A percentile compares a stretch with the other conserved stretches of the same genome.
These are phyloP conservation scores for Bradypodion ventrale DNA, from an alignment of 2,797 vertebrate species.

Conservation along the genomic window DNA sequence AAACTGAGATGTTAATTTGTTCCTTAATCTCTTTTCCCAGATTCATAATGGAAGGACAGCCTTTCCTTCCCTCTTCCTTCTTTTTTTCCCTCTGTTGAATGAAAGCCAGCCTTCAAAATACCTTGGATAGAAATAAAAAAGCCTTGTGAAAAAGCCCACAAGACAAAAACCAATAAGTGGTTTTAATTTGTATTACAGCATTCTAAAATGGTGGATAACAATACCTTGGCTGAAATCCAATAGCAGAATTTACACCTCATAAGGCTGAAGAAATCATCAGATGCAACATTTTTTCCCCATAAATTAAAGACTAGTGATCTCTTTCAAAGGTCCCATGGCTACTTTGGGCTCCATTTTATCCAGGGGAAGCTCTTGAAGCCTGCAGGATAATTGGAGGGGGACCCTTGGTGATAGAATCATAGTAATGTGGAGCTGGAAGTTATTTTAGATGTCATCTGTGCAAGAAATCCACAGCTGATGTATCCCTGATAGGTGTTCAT, in stretches of 20 bases:
- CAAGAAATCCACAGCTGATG: no score
- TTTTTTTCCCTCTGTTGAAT: conserved; percentile 8
- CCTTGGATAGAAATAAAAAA: conserved; percentile 5
- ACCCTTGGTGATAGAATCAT: not conserved
- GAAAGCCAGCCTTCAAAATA: not conserved
- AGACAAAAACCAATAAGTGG: not conserved
- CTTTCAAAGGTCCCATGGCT: no score
- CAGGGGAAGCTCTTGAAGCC: not conserved
- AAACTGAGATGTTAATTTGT: not conserved
- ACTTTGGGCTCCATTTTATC: no score
- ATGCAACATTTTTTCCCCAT: no score
- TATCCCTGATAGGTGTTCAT: no score
- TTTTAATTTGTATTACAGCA: conserved; percentile 1
- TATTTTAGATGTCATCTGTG: no score
- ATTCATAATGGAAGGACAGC: not conserved
- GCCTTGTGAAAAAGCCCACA: not conserved
- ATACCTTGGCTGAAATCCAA: no score
- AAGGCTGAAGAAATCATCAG: no score
- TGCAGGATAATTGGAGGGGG: no score
- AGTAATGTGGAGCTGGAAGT: no score
- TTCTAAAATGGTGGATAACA: not conserved
- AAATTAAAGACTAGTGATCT: no score
- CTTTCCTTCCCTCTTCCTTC: not conserved
- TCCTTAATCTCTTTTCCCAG: not conserved
- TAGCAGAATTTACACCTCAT: no score